Evolutionary conservation across 2,888 invertebrate species (phyloP).

Genomic region (Ellobium chinense): DNA sequence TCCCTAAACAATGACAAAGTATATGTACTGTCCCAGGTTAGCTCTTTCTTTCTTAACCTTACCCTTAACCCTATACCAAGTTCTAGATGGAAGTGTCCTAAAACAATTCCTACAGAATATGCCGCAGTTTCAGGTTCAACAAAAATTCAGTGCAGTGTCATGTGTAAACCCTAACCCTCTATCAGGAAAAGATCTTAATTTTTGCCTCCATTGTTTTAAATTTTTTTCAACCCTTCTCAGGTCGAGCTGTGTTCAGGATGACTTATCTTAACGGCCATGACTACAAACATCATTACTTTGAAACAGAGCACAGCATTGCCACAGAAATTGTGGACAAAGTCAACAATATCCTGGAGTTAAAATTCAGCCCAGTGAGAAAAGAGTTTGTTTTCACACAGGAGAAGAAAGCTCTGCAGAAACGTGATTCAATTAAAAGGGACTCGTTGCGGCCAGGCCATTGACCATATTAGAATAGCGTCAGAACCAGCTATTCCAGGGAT

Average conservation of each 20-base stretch:
- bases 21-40: too few species aligned
- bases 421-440: slow-evolving; percentile 59
- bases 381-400: slow-evolving; percentile 90
- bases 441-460: slow-evolving; percentile 7
- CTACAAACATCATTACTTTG: slow-evolving; percentile 92
- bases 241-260: slow-evolving; percentile 87
- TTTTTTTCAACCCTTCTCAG: slow-evolving; percentile 57
- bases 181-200: neutral
- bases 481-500: too few species aligned
- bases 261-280: slow-evolving; percentile 82
- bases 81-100: too few species aligned
- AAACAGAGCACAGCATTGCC: slow-evolving; percentile 87
- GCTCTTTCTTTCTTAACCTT: too few species aligned
- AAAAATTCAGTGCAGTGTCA: too few species aligned
- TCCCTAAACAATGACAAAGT: too few species aligned
- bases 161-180: too few species aligned
- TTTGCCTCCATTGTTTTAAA: neutral
- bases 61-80: too few species aligned
- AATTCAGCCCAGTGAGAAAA: slow-evolving; percentile 88
- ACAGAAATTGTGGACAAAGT: slow-evolving; percentile 92
- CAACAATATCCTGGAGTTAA: slow-evolving; percentile 90
- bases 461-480: neutral
- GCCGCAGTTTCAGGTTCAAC: too few species aligned
- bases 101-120: too few species aligned
- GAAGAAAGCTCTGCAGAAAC: slow-evolving; percentile 81